Base-by-base conservation (phyloP, 2,113 vertebrate species). In the Poecilia latipinna region DNA sequence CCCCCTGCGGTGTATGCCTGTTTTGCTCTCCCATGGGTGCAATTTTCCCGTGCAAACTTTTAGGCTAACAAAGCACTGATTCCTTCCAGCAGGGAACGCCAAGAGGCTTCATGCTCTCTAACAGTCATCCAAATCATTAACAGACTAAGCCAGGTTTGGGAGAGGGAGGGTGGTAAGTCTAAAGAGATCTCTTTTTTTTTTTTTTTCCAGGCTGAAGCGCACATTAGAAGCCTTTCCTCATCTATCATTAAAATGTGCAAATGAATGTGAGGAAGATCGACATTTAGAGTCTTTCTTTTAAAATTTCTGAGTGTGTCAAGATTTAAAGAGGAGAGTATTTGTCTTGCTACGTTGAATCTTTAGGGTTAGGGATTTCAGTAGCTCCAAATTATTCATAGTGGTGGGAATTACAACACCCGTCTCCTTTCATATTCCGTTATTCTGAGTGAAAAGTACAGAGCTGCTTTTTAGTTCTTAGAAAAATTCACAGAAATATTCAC, bases 1-100 rank as follows among this genome's bases (percentile, higher is more conserved):
- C 35, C 71, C 77, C 80, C 70, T 48, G 65, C 61, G 39, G 77
- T 44, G 64, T 70, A 77, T 77, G 67, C 87, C 88, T 82, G 54
- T 85, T 86, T 82, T 79, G 61, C 68, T 64, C 75, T 91, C 90
- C 90, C 90, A 85, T 80, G 92, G 90, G 91, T 88, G 77, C 90
- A 90, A 88, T 93, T 93, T 93, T 83, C 82, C 74, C 68, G 31
- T 80, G 83, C 78, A 90, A 92, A 91, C 89, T 91, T 93, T 91
- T 86, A 89, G 84, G 86, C 87, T 89, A 90, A 91, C 87, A 91
- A 92, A 92, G 86, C 85, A 70, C 82, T 74, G 72, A 81, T 82
- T 71, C 71, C 80, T 80, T 84, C 85, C 72, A 75, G 75, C 65
- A 87, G 79, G 78, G 80, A 82, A 83, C 44, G 85, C 81, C 85